Evolutionary conservation across 1,140 invertebrate species (phyloP).

Genomic region (Matsumurasca onukii): DNA sequence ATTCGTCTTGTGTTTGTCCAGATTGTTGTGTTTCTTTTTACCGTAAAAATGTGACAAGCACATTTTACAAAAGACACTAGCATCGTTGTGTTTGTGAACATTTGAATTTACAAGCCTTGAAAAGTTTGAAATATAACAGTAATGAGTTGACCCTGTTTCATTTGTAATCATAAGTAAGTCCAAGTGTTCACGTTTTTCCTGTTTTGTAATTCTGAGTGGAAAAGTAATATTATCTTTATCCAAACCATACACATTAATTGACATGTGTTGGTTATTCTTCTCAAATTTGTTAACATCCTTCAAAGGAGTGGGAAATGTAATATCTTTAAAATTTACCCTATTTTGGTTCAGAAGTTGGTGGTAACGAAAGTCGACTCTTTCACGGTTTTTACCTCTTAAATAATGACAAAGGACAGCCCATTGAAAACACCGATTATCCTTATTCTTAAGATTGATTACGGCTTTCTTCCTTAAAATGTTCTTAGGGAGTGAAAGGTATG

Average conservation of each 20-base stretch:
- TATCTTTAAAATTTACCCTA: constrained; percentile 20
- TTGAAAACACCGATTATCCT: constrained; percentile 18
- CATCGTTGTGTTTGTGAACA: constrained; percentile 5
- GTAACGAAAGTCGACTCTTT: neutral
- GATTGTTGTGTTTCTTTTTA: neutral
- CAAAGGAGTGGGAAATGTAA: constrained; percentile 18
- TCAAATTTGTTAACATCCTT: constrained; percentile 23
- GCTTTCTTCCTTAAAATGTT: neutral
- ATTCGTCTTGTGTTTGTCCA: constrained; percentile 9
- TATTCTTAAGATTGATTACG: constrained; percentile 18
- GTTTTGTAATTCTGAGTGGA: constrained; percentile 15
- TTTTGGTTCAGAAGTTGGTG: neutral
- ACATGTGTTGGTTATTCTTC: constrained; percentile 13
- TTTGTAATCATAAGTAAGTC: constrained; percentile 20
- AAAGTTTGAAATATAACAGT: constrained; percentile 28
- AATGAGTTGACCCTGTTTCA: constrained; percentile 5
- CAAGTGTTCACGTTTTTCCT: constrained; percentile 17
- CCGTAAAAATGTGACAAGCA: constrained; percentile 29
- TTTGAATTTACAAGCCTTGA: constrained; percentile 3
- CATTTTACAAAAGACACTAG: constrained; percentile 22
- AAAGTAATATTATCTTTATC: neutral
- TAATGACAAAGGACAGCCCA: constrained; percentile 23
- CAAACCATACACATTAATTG: constrained; percentile 27
- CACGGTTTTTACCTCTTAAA: neutral
- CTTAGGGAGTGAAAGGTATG: constrained; percentile 7